Percentiles rank a stretch among this genome's conserved stretches.
Evolutionary conservation across 2,797 vertebrate species (phyloP).

Genomic region (Hydrophis major): DNA sequence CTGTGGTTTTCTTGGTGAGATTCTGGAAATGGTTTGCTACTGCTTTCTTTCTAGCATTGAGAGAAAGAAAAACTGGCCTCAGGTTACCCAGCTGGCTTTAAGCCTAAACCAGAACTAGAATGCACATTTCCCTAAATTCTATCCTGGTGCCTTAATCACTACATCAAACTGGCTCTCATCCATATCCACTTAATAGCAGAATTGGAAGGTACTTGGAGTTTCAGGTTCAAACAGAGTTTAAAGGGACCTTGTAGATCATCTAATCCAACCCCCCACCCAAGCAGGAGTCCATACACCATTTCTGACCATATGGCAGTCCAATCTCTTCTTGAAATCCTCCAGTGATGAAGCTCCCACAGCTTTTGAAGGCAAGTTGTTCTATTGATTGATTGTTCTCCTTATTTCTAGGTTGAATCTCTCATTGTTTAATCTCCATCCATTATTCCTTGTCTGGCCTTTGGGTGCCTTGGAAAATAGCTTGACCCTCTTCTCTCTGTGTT

Average conservation of each 20-base stretch:
- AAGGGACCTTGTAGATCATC: not conserved
- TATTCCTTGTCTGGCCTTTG: too few species aligned
- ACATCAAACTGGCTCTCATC: not conserved
- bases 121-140: not conserved
- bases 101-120: not conserved
- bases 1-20: not conserved
- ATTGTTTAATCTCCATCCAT: too few species aligned
- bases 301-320: too few species aligned
- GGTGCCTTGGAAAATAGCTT: too few species aligned
- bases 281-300: too few species aligned
- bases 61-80: not conserved
- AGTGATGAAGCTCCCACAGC: too few species aligned
- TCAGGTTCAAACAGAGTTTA: not conserved
- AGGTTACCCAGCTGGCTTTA: not conserved
- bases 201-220: not conserved
- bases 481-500: too few species aligned
- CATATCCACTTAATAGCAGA: not conserved
- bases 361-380: too few species aligned
- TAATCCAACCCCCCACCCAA: too few species aligned
- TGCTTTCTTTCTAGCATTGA: not conserved
- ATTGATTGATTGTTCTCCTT: too few species aligned
- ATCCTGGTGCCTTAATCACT: not conserved
- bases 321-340: too few species aligned
- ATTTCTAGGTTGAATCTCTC: too few species aligned
- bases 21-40: not conserved